Percentiles rank a stretch among this genome's conserved stretches.
phyloP scores from a whole-genome alignment of 2,797 vertebrate genomes.

The Phoebastria nigripes region DNA sequence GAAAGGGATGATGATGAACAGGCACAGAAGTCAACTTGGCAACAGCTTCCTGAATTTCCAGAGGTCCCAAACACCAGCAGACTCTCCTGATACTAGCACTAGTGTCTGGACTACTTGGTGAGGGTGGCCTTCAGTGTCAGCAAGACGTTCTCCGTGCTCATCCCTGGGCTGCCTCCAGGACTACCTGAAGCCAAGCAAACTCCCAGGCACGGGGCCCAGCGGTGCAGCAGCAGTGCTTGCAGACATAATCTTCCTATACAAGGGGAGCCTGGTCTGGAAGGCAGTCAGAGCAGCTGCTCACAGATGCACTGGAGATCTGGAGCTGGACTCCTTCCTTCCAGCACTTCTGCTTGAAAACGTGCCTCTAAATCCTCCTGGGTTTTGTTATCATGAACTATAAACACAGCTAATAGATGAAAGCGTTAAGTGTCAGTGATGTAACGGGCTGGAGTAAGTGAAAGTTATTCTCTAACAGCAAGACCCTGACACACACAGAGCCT shows the following conservation, averaged over 20 bases:
- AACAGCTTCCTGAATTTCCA: not conserved
- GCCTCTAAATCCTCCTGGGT: not conserved
- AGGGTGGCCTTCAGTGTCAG: not conserved
- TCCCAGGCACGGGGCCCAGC: not conserved
- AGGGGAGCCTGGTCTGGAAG: not conserved
- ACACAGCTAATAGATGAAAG: not conserved
- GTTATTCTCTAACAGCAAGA: not conserved
- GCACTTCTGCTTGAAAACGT: not conserved
- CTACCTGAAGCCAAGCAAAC: not conserved
- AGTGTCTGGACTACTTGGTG: not conserved
- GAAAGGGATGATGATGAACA: not conserved
- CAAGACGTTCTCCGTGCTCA: not conserved
- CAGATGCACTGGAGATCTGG: not conserved
- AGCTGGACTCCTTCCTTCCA: not conserved
- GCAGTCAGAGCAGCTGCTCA: not conserved
- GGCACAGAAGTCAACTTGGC: not conserved
- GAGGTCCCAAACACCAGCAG: not conserved
- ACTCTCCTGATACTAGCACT: not conserved
- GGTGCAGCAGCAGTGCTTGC: not conserved
- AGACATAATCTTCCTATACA: accelerated
- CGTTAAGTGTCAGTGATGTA: not conserved
- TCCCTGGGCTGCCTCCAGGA: not conserved
- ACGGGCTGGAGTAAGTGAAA: not conserved
- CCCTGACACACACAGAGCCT: not conserved
- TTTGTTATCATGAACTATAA: not conserved